Conservation (phyloP, 2,113 vertebrate species). For the Sciurus niger region DNA sequence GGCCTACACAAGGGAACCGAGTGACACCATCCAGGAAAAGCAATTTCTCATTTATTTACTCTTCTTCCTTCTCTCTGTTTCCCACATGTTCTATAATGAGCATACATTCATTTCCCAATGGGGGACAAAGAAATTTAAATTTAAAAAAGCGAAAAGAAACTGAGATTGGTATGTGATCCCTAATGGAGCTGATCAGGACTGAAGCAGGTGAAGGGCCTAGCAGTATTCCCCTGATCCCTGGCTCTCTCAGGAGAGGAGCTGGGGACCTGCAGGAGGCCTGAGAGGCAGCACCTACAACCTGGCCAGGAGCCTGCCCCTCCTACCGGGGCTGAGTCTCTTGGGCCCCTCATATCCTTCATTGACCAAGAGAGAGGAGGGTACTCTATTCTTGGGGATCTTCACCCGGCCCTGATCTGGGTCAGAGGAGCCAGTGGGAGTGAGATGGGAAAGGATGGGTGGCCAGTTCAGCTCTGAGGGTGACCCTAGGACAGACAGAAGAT, state of each 20-base stretch:
- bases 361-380: background rate
- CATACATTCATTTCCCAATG: background rate
- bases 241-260: no score
- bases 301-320: background rate
- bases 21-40: background rate
- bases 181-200: background rate
- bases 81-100: background rate
- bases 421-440: no score
- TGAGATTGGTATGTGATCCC: background rate
- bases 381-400: background rate
- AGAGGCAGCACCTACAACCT: background rate
- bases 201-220: background rate
- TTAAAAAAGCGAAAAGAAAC: background rate
- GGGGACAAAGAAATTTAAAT: slow-evolving; percentile 2
- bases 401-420: background rate
- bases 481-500: background rate
- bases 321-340: background rate
- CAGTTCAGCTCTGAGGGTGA: background rate
- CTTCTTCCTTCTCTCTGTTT: background rate
- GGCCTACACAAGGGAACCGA: background rate
- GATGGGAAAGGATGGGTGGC: background rate
- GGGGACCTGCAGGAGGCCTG: background rate
- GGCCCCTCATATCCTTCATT: background rate
- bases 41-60: background rate
- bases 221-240: accelerated